Percentiles rank a stretch among this genome's conserved stretches.
Evolutionary conservation across 2,888 invertebrate genomes (phyloP).

Genomic region (Scaeva pyrastri): DNA sequence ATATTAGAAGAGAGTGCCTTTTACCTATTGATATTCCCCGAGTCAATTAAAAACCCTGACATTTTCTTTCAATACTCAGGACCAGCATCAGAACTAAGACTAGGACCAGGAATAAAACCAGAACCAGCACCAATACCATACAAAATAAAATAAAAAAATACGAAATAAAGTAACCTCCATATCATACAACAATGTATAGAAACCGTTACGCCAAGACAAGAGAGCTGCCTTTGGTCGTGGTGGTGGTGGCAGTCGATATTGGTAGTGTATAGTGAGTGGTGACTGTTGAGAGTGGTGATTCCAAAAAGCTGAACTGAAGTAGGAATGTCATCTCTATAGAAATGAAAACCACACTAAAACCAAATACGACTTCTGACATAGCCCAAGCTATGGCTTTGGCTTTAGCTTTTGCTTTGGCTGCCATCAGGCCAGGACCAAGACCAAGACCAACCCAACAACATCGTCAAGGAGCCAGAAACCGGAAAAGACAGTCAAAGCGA

Average conservation of each 20-base stretch:
- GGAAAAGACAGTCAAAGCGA: constrained; percentile 60
- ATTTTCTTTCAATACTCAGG: constrained; percentile 34
- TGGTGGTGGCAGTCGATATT: no score
- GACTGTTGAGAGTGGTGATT: neutral
- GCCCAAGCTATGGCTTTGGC: constrained; percentile 17
- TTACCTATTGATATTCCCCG: constrained; percentile 45
- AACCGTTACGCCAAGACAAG: neutral
- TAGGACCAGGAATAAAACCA: no score
- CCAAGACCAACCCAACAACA: constrained; percentile 18
- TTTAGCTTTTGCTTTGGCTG: constrained; percentile 1
- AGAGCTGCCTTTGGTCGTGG: neutral
- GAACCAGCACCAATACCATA: neutral
- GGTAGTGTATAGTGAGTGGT: neutral
- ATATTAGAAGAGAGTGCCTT: constrained; percentile 15
- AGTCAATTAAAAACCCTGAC: constrained; percentile 63
- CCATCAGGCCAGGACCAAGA: constrained; percentile 4
- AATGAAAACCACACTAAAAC: constrained; percentile 33
- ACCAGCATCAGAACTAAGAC: no score
- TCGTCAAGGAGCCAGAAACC: constrained; percentile 27
- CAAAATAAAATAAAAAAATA: neutral
- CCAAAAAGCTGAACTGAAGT: constrained; percentile 27
- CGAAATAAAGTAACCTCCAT: constrained; percentile 25
- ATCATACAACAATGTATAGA: constrained; percentile 47
- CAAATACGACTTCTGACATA: constrained; percentile 35
- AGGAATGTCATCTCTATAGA: constrained; percentile 31